phyloP scores from a whole-genome alignment of 1,140 invertebrate species.

The Lutraria rhynchaena region DNA sequence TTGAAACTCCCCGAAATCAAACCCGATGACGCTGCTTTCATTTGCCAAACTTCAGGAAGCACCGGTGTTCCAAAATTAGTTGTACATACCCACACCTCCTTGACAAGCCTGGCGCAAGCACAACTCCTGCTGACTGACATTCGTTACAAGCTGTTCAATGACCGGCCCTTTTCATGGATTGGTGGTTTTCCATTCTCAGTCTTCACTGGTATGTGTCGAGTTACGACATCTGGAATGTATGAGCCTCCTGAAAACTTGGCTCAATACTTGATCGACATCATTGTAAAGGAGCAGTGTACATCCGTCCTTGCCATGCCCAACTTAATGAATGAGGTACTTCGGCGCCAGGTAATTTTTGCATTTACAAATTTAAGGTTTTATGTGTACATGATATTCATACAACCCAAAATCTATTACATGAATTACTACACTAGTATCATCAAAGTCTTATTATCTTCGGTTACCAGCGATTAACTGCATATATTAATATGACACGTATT shows the following conservation, averaged over 20 bases:
- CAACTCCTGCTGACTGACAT: not conserved
- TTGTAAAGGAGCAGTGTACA: conserved; percentile 4
- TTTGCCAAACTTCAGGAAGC: conserved; percentile 34
- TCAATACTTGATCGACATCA: not conserved
- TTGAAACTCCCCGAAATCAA: not conserved
- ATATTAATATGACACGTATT: no score
- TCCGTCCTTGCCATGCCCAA: not conserved
- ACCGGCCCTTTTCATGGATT: conserved; percentile 29
- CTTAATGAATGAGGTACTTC: not conserved
- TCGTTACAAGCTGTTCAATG: not conserved
- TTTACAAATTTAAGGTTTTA: no score
- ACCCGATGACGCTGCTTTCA: not conserved
- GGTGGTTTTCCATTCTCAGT: conserved; percentile 29
- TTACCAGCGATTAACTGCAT: no score
- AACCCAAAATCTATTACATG: no score
- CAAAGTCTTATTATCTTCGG: no score
- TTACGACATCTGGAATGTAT: conserved; percentile 20
- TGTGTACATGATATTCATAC: no score
- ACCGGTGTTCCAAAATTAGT: conserved; percentile 30
- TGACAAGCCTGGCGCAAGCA: not conserved
- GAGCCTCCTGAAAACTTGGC: not conserved
- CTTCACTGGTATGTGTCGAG: conserved; percentile 2
- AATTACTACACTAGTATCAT: no score
- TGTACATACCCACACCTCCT: conserved; percentile 2
- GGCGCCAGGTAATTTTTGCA: no score